Conservation (phyloP, 2,888 invertebrate genomes). For the Nomada ferruginata region DNA sequence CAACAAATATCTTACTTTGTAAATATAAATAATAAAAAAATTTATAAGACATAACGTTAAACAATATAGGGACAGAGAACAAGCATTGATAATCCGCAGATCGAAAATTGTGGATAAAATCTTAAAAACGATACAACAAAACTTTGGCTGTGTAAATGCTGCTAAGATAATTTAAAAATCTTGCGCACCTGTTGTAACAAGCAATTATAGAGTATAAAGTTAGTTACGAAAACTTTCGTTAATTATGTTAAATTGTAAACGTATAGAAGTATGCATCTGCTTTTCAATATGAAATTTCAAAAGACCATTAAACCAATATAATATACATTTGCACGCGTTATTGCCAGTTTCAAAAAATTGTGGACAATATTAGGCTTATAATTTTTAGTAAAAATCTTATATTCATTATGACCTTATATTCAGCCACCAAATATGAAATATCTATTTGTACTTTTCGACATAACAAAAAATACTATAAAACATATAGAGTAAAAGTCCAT, state of each 20-base stretch:
- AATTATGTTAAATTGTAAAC: constrained; percentile 38
- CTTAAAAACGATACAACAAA: constrained; percentile 61
- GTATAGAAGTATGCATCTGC: constrained; percentile 39
- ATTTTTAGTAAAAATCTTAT: constrained; percentile 64
- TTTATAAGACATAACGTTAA: constrained; percentile 60
- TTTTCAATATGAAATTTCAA: constrained; percentile 45
- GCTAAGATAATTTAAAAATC: constrained; percentile 23
- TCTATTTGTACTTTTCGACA: constrained; percentile 72
- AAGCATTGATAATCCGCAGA: constrained; percentile 43
- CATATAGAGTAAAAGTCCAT: constrained; percentile 53
- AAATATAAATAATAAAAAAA: constrained; percentile 61
- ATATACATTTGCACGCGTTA: constrained; percentile 55
- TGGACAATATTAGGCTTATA: constrained; percentile 62
- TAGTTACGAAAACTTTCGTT: constrained; percentile 30
- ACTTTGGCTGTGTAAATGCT: constrained; percentile 60
- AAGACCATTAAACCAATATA: constrained; percentile 46
- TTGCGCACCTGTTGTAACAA: constrained; percentile 21
- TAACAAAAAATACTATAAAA: constrained; percentile 62
- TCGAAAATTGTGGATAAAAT: constrained; percentile 48
- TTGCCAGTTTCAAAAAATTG: constrained; percentile 62
- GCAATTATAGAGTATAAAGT: constrained; percentile 36
- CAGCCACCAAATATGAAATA: constrained; percentile 62
- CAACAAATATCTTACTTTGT: constrained; percentile 45
- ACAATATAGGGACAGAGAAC: constrained; percentile 56
- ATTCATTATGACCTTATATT: constrained; percentile 53